These are phyloP conservation scores for Nasalis larvatus DNA, from an alignment of 2,113 vertebrate species.

Conservation along the genomic window DNA sequence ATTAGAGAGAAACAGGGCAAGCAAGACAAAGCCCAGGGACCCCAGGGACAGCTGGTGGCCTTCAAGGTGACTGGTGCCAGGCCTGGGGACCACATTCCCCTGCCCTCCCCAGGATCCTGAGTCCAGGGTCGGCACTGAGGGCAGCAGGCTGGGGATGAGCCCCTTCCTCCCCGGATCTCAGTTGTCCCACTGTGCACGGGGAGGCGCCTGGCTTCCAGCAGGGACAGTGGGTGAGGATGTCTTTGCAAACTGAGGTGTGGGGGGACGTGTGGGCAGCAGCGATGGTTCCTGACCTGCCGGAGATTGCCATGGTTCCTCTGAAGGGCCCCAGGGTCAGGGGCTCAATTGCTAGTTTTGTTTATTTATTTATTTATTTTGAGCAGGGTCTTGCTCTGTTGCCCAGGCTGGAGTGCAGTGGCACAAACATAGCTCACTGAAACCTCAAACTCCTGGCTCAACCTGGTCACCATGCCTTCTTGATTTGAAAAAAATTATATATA, in stretches of 20 bases:
- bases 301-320: not conserved
- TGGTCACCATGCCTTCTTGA: too few species aligned
- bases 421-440: too few species aligned
- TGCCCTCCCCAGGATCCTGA: not conserved
- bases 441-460: too few species aligned
- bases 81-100: not conserved
- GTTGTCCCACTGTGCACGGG: not conserved
- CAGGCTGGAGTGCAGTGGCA: too few species aligned
- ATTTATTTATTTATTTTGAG: too few species aligned
- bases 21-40: not conserved
- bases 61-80: not conserved
- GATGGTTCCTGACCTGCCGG: fast-evolving
- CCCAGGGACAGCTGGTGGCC: not conserved
- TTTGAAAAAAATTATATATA: too few species aligned
- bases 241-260: not conserved
- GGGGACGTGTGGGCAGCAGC: fast-evolving
- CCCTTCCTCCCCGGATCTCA: not conserved
- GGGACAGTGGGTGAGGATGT: fast-evolving
- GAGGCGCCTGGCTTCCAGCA: not conserved
- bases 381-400: too few species aligned
- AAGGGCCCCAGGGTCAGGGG: too few species aligned
- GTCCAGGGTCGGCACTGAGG: not conserved
- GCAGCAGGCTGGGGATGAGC: not conserved
- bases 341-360: too few species aligned
- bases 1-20: not conserved